These are phyloP conservation scores for Aphelinus atriplicis DNA, from an alignment of 1,140 invertebrate species.

Conservation along the genomic window DNA sequence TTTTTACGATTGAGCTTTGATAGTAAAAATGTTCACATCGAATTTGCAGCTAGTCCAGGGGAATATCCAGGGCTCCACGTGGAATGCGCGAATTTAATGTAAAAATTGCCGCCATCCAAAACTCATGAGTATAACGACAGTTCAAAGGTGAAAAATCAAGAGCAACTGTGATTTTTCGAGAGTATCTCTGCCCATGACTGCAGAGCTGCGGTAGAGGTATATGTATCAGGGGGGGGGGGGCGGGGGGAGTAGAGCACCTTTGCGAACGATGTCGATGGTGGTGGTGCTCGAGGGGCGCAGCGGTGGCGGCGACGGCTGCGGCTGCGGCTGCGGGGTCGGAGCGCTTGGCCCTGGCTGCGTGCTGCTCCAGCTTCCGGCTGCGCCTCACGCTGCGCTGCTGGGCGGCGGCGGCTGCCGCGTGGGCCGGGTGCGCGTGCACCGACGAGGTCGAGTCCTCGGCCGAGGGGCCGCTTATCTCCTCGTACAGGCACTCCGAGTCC, in stretches of 20 bases:
- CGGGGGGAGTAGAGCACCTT: neutral
- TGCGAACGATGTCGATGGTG: constrained; percentile 31
- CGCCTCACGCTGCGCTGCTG: constrained; percentile 37
- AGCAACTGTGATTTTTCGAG: no score
- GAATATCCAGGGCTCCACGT: no score
- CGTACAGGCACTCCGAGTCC: constrained; percentile 65
- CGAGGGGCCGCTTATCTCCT: constrained; percentile 60
- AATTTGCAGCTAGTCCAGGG: no score
- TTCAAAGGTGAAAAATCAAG: no score
- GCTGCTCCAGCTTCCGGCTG: constrained; percentile 39
- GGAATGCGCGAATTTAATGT: no score
- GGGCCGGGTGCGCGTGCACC: constrained; percentile 4
- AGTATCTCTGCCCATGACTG: no score
- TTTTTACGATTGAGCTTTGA: no score
- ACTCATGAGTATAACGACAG: no score
- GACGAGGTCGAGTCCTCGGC: constrained; percentile 54
- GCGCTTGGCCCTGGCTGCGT: constrained; percentile 10
- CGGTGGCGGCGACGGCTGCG: constrained; percentile 15
- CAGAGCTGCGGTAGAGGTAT: no score
- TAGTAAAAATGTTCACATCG: no score
- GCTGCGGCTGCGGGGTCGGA: constrained; percentile 22
- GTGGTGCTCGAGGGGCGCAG: constrained; percentile 4
- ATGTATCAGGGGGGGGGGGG: no score
- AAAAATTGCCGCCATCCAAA: no score
- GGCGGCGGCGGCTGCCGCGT: constrained; percentile 16